Evolutionary conservation across 2,113 vertebrate species (phyloP).

Genomic region (Rhombomys opimus): DNA sequence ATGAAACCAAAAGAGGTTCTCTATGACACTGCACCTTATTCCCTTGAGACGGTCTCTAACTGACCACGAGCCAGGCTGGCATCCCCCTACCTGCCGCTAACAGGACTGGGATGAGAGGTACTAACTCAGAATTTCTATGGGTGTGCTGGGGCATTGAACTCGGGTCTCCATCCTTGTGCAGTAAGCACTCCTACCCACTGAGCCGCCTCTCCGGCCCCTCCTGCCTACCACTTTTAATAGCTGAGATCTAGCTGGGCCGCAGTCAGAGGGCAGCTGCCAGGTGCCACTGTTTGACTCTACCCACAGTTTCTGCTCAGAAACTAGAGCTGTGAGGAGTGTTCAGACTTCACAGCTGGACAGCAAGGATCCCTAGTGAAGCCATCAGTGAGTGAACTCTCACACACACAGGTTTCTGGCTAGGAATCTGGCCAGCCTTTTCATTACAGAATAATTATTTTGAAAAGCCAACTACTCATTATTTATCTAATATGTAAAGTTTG

Average conservation of each 20-base stretch:
- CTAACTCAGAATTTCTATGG: neutral
- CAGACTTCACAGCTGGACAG: neutral
- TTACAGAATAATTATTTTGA: conserved; percentile 7
- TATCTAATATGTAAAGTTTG: neutral
- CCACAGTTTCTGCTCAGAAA: conserved; percentile 32
- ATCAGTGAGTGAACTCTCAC: neutral
- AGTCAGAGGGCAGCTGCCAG: neutral
- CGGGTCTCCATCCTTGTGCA: too few relatives aligned
- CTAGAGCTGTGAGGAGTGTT: neutral
- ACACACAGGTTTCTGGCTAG: neutral
- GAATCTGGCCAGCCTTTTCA: conserved; percentile 27
- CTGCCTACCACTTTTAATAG: neutral
- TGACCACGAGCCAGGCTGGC: neutral
- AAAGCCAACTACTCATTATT: neutral
- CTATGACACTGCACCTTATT: neutral
- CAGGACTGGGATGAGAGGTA: neutral
- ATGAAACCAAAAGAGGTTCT: neutral
- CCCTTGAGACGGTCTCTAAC: neutral
- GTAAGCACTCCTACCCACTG: neutral
- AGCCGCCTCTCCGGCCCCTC: neutral
- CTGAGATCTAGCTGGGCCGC: neutral
- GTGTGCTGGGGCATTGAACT: neutral
- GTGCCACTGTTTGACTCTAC: neutral
- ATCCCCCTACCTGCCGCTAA: too few relatives aligned
- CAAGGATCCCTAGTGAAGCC: neutral